These are phyloP conservation scores for Aulostomus chinensis DNA, from an alignment of 2,797 vertebrate genomes.

Conservation along the genomic window DNA sequence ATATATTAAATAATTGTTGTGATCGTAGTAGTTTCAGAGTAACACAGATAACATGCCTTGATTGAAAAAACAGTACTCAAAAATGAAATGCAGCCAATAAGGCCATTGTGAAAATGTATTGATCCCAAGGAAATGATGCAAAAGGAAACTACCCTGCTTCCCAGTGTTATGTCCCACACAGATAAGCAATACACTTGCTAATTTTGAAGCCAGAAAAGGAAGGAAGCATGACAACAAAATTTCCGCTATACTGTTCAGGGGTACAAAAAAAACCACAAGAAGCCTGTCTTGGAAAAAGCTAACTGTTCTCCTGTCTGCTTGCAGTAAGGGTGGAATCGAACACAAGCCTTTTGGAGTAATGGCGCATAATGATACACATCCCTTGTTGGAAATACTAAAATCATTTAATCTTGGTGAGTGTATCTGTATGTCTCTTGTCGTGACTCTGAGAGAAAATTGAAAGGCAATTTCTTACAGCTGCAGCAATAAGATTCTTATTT, in stretches of 20 bases:
- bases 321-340: conserved; percentile 37
- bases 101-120: conserved; percentile 79
- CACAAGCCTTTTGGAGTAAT: conserved; percentile 80
- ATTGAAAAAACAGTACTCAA: conserved; percentile 3
- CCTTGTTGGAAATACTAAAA: conserved; percentile 80
- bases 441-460: not conserved
- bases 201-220: conserved; percentile 89
- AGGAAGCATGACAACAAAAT: conserved; percentile 93
- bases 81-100: conserved; percentile 15
- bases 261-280: conserved; percentile 41
- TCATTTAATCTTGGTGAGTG: conserved; percentile 89
- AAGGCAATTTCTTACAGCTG: not conserved
- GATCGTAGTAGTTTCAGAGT: not conserved
- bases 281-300: conserved; percentile 63
- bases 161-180: conserved; percentile 86
- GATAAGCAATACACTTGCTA: conserved; percentile 93
- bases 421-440: conserved; percentile 1
- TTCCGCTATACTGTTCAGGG: conserved; percentile 87
- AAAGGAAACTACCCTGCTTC: conserved; percentile 89
- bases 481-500: not conserved
- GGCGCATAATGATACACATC: conserved; percentile 83
- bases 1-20: too few species aligned
- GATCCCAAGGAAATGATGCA: conserved; percentile 91
- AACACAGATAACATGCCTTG: not conserved
- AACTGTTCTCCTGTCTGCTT: conserved; percentile 32